phyloP scores from a whole-genome alignment of 1,140 invertebrate genomes.

The Drosophila busckii region DNA sequence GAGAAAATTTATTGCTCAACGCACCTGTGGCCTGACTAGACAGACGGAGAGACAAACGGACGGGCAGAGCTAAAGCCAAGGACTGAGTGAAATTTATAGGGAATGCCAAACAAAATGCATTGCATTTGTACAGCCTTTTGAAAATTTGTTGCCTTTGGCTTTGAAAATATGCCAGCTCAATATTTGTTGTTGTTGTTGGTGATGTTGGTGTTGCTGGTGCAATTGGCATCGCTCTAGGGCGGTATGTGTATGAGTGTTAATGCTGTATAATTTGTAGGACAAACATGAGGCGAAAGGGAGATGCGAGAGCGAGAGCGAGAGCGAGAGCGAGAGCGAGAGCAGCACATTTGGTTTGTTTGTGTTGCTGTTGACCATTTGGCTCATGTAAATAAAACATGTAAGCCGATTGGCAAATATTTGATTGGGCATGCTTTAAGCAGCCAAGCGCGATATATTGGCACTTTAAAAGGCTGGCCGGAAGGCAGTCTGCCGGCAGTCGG shows the following conservation, averaged over 20 bases:
- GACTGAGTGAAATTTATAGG: neutral
- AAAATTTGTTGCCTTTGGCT: conserved; percentile 26
- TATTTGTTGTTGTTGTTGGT: conserved; percentile 27
- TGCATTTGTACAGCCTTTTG: conserved; percentile 28
- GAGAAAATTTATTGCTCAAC: conserved; percentile 60
- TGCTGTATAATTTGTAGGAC: conserved; percentile 58
- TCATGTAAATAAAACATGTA: conserved; percentile 70
- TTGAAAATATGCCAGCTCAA: conserved; percentile 45
- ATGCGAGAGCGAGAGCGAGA: neutral
- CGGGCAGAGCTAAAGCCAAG: neutral
- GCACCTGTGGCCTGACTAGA: conserved; percentile 55
- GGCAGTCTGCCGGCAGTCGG: neutral
- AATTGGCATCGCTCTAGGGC: too few species aligned
- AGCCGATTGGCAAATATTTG: conserved; percentile 66
- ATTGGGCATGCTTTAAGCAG: conserved; percentile 43
- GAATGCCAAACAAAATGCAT: conserved; percentile 17
- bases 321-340: conserved; percentile 1
- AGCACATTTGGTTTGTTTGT: conserved; percentile 17
- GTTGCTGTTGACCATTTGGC: conserved; percentile 60
- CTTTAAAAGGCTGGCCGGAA: conserved; percentile 31
- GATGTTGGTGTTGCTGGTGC: conserved; percentile 22
- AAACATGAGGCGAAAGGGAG: conserved; percentile 33
- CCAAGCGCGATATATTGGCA: conserved; percentile 24
- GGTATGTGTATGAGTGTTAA: conserved; percentile 19
- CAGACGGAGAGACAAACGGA: neutral